Evolutionary conservation across 2,888 invertebrate genomes (phyloP).

Genomic region (Cheilosia variabilis): DNA sequence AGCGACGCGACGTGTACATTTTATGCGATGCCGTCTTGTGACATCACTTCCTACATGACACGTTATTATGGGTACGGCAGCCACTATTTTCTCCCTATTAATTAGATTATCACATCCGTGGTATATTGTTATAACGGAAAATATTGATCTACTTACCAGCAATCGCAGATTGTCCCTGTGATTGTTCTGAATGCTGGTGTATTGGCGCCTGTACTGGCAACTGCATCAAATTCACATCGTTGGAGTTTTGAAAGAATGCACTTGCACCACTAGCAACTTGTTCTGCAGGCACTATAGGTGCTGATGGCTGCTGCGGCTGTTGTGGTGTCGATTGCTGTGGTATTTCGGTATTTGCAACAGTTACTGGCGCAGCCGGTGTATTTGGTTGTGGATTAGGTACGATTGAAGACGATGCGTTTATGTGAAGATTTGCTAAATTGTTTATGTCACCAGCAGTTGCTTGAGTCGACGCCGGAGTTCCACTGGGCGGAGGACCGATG

Average conservation of each 20-base stretch:
- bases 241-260: slow-evolving; percentile 62
- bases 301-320: slow-evolving; percentile 14
- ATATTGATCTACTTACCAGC: slow-evolving; percentile 33
- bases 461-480: slow-evolving; percentile 17
- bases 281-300: slow-evolving; percentile 4
- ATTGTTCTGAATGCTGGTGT: slow-evolving; percentile 13
- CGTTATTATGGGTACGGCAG: not conserved
- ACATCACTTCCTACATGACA: slow-evolving; percentile 1
- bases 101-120: slow-evolving; percentile 9
- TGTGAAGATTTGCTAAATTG: slow-evolving; percentile 43
- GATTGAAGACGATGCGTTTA: slow-evolving; percentile 55
- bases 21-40: too few relatives aligned
- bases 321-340: not conserved
- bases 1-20: too few relatives aligned
- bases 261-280: slow-evolving; percentile 40
- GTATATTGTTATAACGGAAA: not conserved
- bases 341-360: not conserved
- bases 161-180: slow-evolving; percentile 10
- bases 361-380: slow-evolving; percentile 4
- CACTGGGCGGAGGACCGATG: slow-evolving; percentile 49
- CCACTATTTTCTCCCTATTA: not conserved
- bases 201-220: slow-evolving; percentile 34
- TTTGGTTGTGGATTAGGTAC: slow-evolving; percentile 57
- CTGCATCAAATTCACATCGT: slow-evolving; percentile 38
- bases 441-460: slow-evolving; percentile 36